Evolutionary conservation across 2,113 vertebrate genomes (phyloP).

Genomic region (Empidonax alnorum): DNA sequence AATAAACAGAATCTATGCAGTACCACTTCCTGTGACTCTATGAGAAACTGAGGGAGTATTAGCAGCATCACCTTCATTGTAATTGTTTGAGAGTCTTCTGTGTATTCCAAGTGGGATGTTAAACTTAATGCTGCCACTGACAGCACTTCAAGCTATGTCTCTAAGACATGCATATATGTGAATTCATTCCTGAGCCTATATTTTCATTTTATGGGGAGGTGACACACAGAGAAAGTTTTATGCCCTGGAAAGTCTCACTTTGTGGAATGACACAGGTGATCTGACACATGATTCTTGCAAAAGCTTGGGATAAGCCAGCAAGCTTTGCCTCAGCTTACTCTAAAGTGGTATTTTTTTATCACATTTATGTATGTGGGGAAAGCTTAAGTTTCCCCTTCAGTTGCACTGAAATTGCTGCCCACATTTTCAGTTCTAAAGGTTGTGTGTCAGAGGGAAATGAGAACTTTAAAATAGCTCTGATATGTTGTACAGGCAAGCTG

Average conservation of each 20-base stretch:
- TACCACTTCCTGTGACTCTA: neutral
- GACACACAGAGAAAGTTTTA: neutral
- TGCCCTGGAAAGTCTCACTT: neutral
- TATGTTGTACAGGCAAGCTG: neutral
- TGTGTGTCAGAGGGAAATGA: neutral
- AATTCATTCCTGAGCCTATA: neutral
- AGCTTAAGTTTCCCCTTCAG: neutral
- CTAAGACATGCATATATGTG: neutral
- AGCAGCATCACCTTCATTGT: neutral
- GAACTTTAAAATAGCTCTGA: neutral
- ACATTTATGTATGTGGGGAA: rapidly evolving
- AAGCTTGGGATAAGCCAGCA: neutral
- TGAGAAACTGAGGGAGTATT: neutral
- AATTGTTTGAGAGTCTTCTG: neutral
- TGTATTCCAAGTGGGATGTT: neutral
- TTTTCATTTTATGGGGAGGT: neutral
- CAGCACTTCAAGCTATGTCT: neutral
- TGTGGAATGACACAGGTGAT: neutral
- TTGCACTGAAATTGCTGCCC: neutral
- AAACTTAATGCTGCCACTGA: neutral
- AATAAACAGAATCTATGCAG: neutral
- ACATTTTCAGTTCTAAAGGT: neutral
- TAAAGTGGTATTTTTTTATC: neutral
- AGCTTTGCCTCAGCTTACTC: neutral
- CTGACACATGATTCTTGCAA: neutral